Percentiles rank a stretch among this genome's conserved stretches.
phyloP scores from a whole-genome alignment of 2,113 vertebrate genomes.

The Gyps fulvus region DNA sequence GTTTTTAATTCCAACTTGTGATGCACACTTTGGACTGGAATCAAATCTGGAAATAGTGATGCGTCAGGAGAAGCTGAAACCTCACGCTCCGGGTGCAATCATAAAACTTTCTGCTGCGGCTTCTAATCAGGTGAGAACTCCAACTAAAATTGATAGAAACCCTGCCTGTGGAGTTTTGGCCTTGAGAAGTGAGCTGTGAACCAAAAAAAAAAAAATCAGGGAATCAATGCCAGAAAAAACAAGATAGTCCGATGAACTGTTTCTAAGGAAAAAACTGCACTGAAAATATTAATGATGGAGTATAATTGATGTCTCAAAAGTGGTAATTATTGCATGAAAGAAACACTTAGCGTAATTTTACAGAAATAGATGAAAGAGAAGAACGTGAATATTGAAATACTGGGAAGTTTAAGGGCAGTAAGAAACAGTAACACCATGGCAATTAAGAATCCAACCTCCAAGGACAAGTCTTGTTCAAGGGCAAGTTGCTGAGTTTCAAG shows the following conservation, averaged over 20 bases:
- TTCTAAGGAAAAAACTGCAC: neutral
- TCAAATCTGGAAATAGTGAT: neutral
- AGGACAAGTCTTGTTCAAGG: neutral
- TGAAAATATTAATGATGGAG: neutral
- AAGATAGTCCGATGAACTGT: neutral
- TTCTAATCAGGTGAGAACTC: slow-evolving; percentile 14
- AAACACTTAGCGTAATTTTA: neutral
- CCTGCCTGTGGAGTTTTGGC: neutral
- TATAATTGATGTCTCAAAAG: neutral
- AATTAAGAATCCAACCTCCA: neutral
- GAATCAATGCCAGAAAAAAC: neutral
- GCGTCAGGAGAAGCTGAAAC: neutral
- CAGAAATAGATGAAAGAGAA: neutral
- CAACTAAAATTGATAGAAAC: neutral
- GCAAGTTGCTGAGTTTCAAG: neutral
- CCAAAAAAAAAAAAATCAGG: neutral
- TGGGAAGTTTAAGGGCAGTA: neutral
- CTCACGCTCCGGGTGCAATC: rapidly evolving
- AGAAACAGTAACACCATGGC: neutral
- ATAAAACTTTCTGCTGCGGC: neutral
- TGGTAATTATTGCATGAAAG: neutral
- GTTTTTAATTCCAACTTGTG: neutral
- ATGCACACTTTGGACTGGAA: neutral
- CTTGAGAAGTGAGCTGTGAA: neutral
- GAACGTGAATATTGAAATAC: neutral